A percentile compares a stretch with the other conserved stretches of the same genome.
Conservation (phyloP, 2,888 invertebrate genomes). For the Phyllotreta striolata region DNA sequence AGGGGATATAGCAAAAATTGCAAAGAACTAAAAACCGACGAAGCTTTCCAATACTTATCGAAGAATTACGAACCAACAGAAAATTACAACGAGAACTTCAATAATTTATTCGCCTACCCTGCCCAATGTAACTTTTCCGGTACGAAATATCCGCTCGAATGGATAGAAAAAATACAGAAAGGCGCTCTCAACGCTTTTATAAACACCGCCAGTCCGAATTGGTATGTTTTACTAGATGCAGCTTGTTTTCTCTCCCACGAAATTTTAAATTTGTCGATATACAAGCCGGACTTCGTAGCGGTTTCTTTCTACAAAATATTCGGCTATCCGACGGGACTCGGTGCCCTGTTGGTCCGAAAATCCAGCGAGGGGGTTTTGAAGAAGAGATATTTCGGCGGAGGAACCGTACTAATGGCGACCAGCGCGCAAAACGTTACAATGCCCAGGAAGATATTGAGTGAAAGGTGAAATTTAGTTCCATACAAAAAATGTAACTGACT, state of each 20-base stretch:
- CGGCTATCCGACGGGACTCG: slow-evolving; percentile 94
- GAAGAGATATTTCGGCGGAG: slow-evolving; percentile 90
- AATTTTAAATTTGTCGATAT: slow-evolving; percentile 73
- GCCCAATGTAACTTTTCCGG: slow-evolving; percentile 97
- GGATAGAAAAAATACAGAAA: slow-evolving; percentile 71
- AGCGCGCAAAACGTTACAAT: slow-evolving; percentile 76
- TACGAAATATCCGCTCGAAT: slow-evolving; percentile 81
- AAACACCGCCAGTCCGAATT: slow-evolving; percentile 59
- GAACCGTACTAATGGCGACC: slow-evolving; percentile 87
- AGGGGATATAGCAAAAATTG: slow-evolving; percentile 74
- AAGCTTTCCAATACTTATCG: slow-evolving; percentile 62
- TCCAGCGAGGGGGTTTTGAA: slow-evolving; percentile 68
- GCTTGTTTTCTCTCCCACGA: slow-evolving; percentile 83
- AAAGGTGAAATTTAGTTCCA: slow-evolving; percentile 67
- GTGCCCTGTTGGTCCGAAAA: slow-evolving; percentile 84
- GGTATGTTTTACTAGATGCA: slow-evolving; percentile 87
- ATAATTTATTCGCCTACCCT: slow-evolving; percentile 82
- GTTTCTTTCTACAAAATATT: slow-evolving; percentile 98
- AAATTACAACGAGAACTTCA: slow-evolving; percentile 43
- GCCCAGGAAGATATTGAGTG: slow-evolving; percentile 71
- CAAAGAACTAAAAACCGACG: slow-evolving; percentile 67
- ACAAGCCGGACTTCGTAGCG: slow-evolving; percentile 87
- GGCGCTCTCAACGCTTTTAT: slow-evolving; percentile 65
- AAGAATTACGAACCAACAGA: slow-evolving; percentile 1
- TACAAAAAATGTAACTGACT: neutral